A percentile compares a stretch with the other conserved stretches of the same genome.
These are phyloP conservation scores for Rousettus leschenaultii DNA, from an alignment of 2,113 vertebrate genomes.

Conservation along the genomic window DNA sequence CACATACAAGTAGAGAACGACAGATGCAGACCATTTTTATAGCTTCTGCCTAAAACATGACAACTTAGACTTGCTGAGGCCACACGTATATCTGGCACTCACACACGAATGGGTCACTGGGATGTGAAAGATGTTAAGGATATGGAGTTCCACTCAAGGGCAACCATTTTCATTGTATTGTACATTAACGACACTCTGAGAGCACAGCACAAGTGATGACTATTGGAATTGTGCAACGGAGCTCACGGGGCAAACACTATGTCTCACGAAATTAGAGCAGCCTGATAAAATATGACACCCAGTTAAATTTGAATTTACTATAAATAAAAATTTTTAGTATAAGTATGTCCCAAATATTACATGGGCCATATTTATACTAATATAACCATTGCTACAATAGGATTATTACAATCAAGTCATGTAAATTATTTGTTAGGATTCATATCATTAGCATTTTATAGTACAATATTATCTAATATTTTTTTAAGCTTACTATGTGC, in stretches of 20 bases:
- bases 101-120: not conserved
- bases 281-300: not conserved
- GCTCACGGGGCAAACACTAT: not conserved
- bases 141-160: not conserved
- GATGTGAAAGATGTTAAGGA: not conserved
- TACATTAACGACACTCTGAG: not conserved
- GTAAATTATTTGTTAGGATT: not conserved
- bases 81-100: not conserved
- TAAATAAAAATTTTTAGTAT: not conserved
- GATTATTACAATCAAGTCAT: not conserved
- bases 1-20: not conserved
- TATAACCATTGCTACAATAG: not conserved
- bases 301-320: not conserved
- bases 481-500: not conserved
- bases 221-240: not conserved
- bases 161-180: not conserved
- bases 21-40: not conserved
- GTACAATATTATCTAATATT: not conserved
- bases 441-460: not conserved
- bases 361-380: not conserved
- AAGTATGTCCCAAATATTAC: not conserved
- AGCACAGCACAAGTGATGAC: not conserved
- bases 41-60: not conserved
- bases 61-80: not conserved
- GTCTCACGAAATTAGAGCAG: not conserved